Base-by-base conservation (phyloP, 1,140 invertebrate species). In the Drosophila ananassae region DNA sequence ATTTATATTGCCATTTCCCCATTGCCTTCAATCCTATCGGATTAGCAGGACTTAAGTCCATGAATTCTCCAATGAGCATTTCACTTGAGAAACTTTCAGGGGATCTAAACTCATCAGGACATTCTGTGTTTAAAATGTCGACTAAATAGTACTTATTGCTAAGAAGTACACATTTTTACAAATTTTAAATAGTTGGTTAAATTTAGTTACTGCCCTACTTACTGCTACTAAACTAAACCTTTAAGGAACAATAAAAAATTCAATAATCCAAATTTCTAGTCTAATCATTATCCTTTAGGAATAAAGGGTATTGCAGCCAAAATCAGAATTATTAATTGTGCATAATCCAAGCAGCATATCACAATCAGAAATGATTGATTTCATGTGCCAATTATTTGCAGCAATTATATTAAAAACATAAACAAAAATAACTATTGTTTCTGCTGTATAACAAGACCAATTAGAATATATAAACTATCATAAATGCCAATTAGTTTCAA, bases 401-500 rank as follows among this genome's bases (percentile, higher is more conserved):
- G 25, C 21, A 63, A 55, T 75, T 62, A 74, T 74, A 9, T 6
- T 9, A 44, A 25, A 3, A 59, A 17, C 2, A 6, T 17, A 17
- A 17, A 17, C 46, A 47, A 56, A 39, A 56, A 44, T 21, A 22
- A n/a, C 44, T n/a, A 46, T 59, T 62, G 10, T n/a, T 37, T 10
- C 32, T 41, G 39, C 6, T 41, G 5, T 41, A 13, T 56, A 46
- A 56, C 46, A 52, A 50, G 21, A 30, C n/a, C 56, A 13, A 51
- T 63, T 57, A 63, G 55, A 56, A 51, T 64, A 60, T 64, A 17
- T 46, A 30, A 22, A 17, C 41, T 30, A 53, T 30, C 17, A 28
- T 50, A 25, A 53, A 13, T 84, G 66, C 61, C 74, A 79, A 83
- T 83, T 83, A 84, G 72, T 63, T 78, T 39, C 62, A 52, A 25